Evolutionary conservation across 2,113 vertebrate genomes (phyloP).

Genomic region (Agapornis roseicollis): DNA sequence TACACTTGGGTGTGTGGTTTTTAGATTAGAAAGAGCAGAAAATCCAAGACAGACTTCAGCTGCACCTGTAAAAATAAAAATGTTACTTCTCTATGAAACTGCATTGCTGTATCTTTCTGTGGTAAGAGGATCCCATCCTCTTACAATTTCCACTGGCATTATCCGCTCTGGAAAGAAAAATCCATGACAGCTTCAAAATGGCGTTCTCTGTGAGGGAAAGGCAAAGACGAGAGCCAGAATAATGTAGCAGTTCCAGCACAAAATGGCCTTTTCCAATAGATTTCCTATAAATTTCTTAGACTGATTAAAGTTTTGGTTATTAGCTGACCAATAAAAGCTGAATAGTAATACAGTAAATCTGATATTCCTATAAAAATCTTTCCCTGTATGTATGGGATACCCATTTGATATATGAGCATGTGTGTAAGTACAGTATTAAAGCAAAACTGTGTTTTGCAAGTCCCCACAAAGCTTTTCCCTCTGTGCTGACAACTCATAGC

Average conservation of each 20-base stretch:
- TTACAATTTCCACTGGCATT: background rate
- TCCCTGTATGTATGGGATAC: background rate
- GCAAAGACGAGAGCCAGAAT: background rate
- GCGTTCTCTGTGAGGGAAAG: background rate
- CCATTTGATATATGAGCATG: background rate
- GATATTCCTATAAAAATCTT: background rate
- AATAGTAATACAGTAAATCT: background rate
- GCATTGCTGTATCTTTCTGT: background rate
- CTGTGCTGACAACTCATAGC: background rate
- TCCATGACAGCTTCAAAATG: background rate
- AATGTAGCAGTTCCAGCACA: background rate
- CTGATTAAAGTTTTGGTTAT: background rate
- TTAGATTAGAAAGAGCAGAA: background rate
- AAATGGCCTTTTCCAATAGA: background rate
- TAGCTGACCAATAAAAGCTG: background rate
- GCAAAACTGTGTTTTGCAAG: background rate
- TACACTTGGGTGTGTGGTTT: background rate
- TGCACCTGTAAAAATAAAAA: constrained; percentile 51
- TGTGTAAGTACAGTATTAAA: background rate
- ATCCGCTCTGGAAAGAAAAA: background rate
- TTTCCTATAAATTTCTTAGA: background rate
- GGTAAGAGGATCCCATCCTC: background rate
- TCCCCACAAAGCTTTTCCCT: background rate
- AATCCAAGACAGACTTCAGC: background rate
- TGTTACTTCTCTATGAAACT: background rate